These are phyloP conservation scores for Ailurus styani DNA, from an alignment of 2,113 vertebrate species.

Conservation along the genomic window DNA sequence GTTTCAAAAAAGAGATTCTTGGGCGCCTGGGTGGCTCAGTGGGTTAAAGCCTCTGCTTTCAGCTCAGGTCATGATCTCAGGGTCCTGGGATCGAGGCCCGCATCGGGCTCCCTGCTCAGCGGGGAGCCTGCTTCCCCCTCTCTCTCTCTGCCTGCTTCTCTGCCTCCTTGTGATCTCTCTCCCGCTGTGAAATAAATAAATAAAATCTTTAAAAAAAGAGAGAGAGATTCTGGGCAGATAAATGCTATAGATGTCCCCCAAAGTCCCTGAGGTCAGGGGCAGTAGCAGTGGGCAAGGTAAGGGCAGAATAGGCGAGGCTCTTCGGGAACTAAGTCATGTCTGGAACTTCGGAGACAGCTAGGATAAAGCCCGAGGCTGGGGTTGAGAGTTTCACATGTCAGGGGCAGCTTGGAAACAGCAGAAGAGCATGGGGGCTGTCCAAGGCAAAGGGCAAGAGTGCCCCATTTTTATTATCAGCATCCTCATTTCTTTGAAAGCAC, in stretches of 20 bases:
- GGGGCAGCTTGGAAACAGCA: not conserved
- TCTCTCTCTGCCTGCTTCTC: no score
- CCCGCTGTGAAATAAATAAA: no score
- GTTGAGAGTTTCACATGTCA: not conserved
- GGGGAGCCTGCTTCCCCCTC: no score
- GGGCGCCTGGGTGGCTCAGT: no score
- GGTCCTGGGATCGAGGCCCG: no score
- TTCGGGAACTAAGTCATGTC: not conserved
- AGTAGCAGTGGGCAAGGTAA: not conserved
- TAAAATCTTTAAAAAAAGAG: no score
- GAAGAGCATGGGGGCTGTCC: not conserved
- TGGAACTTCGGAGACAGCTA: not conserved
- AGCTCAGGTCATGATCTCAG: no score
- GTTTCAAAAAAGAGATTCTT: not conserved
- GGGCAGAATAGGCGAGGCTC: not conserved
- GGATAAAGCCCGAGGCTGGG: not conserved
- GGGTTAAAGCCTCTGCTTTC: no score
- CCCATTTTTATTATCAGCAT: not conserved
- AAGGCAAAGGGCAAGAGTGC: not conserved
- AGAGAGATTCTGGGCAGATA: not conserved
- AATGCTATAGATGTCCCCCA: not conserved
- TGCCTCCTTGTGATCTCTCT: no score
- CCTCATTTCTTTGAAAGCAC: not conserved
- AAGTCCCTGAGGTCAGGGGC: not conserved
- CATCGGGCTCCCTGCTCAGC: no score